Base-by-base conservation (phyloP, 2,888 invertebrate genomes). In the Phaonia tiefii region DNA sequence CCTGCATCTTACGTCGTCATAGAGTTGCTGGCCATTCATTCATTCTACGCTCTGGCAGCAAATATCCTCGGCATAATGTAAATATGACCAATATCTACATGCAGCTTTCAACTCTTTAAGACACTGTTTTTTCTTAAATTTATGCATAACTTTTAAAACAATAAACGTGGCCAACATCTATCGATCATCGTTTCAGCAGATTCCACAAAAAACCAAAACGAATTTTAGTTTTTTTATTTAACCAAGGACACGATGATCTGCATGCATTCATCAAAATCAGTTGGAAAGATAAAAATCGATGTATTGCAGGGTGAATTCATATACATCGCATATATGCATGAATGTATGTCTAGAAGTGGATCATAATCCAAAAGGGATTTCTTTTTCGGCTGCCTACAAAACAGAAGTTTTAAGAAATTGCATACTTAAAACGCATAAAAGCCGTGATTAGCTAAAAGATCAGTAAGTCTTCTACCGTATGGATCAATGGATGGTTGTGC, bases 381-480 rank as follows among this genome's bases (percentile, higher is more conserved):
- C 20, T 22, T 63, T 69, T 69, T 44, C 26, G 26, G 44, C 26
- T 65, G 26, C 13, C 11, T 7, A 65, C 49, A 54, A 75, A 78
- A 81, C 77, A 81, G 78, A 81, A 81, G 81, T 81, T 73, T 73
- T 69, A 13, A 72, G 8, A 81, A 78, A 81, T 75, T 78, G 78
- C 78, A 81, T 69, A 78, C 63, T 81, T 78, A 72, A 81, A 81
- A 69, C 1, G 46, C 75, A 58, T 77, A 80, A 80, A 80, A 66
- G 65, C 80, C 51, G 70, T 80, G 76, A 80, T 80, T 80, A 80
- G 76, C 25, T 65, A 71, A 76, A 74, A 67, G 71, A 75, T 78
- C 77, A 75, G 65, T 78, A 71, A 46, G 49, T 51, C 22, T 51
- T 25, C 54, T 13, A 26, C 26, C 56, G 56, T 13, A 3, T 25